Evolutionary conservation across 1,140 invertebrate genomes (phyloP), one percentile per base, ranked within the genome.

Genomic region (Oedothorax gibbosus): DNA sequence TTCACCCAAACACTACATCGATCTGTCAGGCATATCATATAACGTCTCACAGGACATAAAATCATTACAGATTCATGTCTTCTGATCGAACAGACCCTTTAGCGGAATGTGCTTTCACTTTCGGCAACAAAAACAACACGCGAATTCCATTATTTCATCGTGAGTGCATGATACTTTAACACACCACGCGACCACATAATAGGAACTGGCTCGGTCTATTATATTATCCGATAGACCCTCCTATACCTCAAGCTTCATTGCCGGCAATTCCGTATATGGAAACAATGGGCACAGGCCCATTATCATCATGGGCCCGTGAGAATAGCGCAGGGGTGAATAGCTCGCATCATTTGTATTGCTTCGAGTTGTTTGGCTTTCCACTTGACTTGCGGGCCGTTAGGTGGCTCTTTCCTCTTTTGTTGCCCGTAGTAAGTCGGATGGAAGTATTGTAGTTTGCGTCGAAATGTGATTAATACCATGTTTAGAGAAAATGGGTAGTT

Each of bases 181-280:
- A 57, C 75, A 64, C n/a, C 57, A 77, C 54, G 69, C 50, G 69
- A 50, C 57, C 54, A 14, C 60, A 62, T 77, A 77, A 77, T 64
- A 66, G 75, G 57, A 14, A 60, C 15, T 14, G 35, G 7, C 57
- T 15, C 60, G 77, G 49, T 56, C 49, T 21, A 79, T 79, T 79
- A 51, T 79, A 66, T 79, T 79, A 79, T 51, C 50, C 57, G 56
- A 77, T 64, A 51, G 77, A 51, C 6, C 62, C 60, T n/a, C 64
- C 68, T 68, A 51, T 51, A 71, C 69, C 69, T 71, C 69, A 71
- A 71, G 69, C 77, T 79, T 68, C 77, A 79, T 66, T 79, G 77
- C 57, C 51, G 77, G 77, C 77, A 79, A 79, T 79, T 79, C 68
- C 64, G 77, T 66, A 79, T 79, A 79, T 79, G 64, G 77, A 79